Conservation (phyloP, 2,113 vertebrate species). For the Pseudonaja textilis region DNA sequence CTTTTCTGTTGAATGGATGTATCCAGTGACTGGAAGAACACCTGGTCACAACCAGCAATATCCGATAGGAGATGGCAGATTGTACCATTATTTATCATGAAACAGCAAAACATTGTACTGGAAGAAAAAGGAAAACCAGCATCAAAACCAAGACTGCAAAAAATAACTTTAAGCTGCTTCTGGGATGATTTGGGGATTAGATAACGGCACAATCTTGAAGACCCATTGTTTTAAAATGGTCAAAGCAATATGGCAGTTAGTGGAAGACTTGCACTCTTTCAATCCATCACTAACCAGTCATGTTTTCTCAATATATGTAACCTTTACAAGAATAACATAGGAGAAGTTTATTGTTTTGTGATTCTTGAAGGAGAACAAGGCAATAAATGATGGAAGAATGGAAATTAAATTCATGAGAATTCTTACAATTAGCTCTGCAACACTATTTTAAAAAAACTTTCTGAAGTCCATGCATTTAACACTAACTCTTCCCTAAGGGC, state of each 20-base stretch:
- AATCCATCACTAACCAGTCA: background rate
- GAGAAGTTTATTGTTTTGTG: background rate
- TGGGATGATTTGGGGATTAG: too few species aligned
- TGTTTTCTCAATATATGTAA: background rate
- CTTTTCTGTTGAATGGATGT: background rate
- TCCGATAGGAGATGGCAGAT: background rate
- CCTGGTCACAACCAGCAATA: background rate
- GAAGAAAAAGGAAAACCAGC: too few species aligned
- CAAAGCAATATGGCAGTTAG: background rate
- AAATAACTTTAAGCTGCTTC: too few species aligned
- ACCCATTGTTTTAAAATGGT: too few species aligned
- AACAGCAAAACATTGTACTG: too few species aligned
- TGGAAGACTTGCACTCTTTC: background rate
- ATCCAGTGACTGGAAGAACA: background rate
- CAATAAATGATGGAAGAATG: background rate
- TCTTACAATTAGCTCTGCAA: background rate
- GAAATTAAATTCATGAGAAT: background rate
- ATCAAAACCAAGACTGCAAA: too few species aligned
- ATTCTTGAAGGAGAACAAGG: background rate
- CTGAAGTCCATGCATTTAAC: background rate
- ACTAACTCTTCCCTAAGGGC: background rate
- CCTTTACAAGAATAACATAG: background rate
- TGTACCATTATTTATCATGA: too few species aligned
- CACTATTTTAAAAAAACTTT: background rate
- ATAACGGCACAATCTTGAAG: too few species aligned